phyloP scores from a whole-genome alignment of 2,113 vertebrate species.

The Nothocercus nigrocapillus region DNA sequence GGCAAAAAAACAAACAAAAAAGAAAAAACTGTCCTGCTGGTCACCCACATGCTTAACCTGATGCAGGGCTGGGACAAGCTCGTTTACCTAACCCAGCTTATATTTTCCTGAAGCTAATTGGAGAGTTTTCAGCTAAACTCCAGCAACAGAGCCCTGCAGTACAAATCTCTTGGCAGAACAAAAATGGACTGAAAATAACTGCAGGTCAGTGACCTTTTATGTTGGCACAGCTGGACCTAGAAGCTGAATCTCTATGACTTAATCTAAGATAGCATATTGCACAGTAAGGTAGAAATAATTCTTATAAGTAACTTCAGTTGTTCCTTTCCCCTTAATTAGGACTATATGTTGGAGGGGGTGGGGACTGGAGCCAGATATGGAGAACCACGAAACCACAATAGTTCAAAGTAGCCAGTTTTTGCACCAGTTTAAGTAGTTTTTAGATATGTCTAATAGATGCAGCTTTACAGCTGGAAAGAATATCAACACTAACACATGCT shows the following conservation, averaged over 20 bases:
- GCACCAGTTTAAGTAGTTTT: neutral
- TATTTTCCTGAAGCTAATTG: neutral
- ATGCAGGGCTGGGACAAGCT: neutral
- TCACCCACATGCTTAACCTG: neutral
- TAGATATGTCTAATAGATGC: neutral
- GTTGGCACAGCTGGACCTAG: neutral
- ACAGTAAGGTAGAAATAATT: neutral
- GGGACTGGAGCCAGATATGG: neutral
- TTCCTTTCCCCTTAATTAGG: neutral
- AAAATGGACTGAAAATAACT: neutral
- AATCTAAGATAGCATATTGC: neutral
- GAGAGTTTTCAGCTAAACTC: neutral
- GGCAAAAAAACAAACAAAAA: neutral
- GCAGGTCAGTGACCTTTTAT: neutral
- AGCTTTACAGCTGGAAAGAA: neutral
- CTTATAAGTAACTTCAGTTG: neutral
- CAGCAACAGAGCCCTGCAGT: neutral
- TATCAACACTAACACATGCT: neutral
- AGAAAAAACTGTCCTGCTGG: neutral
- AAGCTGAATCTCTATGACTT: neutral
- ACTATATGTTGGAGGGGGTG: neutral
- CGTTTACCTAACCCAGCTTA: neutral
- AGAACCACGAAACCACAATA: neutral
- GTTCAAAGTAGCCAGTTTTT: neutral
- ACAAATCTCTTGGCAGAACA: neutral